A percentile compares a stretch with the other conserved stretches of the same genome.
These are phyloP conservation scores for Aphaenogaster floridana DNA, from an alignment of 1,140 invertebrate species.

Conservation along the genomic window DNA sequence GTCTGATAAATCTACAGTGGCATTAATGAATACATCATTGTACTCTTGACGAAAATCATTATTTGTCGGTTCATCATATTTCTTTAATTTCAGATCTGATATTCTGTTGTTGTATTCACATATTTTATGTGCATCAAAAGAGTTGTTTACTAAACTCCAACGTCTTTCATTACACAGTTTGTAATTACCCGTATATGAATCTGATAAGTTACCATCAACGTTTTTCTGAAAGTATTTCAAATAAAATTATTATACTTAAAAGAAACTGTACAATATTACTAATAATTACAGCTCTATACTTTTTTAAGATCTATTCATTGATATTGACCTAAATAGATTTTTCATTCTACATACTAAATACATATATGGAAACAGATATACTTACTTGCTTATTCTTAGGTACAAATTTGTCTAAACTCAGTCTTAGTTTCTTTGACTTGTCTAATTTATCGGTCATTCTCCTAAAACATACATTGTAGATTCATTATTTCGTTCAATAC, in stretches of 20 bases:
- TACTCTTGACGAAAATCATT: slow-evolving; percentile 70
- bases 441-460: slow-evolving; percentile 79
- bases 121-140: slow-evolving; percentile 75
- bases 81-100: slow-evolving; percentile 66
- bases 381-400: slow-evolving; percentile 79
- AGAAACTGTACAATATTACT: neutral
- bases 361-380: neutral
- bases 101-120: slow-evolving; percentile 74
- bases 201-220: slow-evolving; percentile 65
- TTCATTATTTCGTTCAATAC: neutral
- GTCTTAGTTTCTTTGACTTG: slow-evolving; percentile 82
- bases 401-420: slow-evolving; percentile 83
- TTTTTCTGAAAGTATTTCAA: slow-evolving; percentile 75
- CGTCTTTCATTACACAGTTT: slow-evolving; percentile 79
- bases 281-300: neutral
- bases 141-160: slow-evolving; percentile 81
- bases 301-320: neutral
- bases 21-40: slow-evolving; percentile 81
- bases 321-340: slow-evolving; percentile 18
- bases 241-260: slow-evolving; percentile 13
- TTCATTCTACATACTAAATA: slow-evolving; percentile 21
- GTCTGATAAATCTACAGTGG: slow-evolving; percentile 84
- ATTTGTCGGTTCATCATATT: slow-evolving; percentile 71
- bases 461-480: slow-evolving; percentile 66
- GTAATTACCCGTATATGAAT: slow-evolving; percentile 67